phyloP scores from a whole-genome alignment of 2,797 vertebrate species.

The Hydrophis major region DNA sequence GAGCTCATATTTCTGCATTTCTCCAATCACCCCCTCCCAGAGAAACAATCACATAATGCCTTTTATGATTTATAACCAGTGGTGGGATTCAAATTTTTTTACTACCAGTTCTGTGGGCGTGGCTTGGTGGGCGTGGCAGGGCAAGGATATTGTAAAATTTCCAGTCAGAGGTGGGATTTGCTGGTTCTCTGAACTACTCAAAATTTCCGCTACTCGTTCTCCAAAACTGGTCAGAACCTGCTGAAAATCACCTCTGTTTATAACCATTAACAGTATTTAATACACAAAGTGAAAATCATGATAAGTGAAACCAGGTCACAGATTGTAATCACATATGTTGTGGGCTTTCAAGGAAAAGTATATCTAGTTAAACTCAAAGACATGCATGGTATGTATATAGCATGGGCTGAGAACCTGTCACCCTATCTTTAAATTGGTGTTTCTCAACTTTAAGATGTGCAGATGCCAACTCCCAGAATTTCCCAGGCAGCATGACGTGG shows the following conservation, averaged over 20 bases:
- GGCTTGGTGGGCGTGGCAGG: no score
- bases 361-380: conserved; percentile 32
- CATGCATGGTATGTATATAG: background rate
- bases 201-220: no score
- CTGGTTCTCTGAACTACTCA: no score
- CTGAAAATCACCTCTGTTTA: no score
- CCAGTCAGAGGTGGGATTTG: no score
- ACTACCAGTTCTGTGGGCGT: no score
- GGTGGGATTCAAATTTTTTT: no score
- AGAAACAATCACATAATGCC: background rate
- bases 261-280: background rate
- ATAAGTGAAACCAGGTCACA: background rate
- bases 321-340: background rate
- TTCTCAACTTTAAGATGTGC: background rate
- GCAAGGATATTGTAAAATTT: no score
- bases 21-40: background rate
- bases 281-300: background rate
- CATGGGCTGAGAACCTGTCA: background rate
- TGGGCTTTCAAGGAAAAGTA: background rate
- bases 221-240: no score
- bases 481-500: background rate
- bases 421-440: background rate
- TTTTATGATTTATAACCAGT: background rate
- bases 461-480: background rate
- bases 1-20: background rate